A percentile compares a stretch with the other conserved stretches of the same genome.
phyloP scores from a whole-genome alignment of 2,797 vertebrate species.

The Poecilia wingei region DNA sequence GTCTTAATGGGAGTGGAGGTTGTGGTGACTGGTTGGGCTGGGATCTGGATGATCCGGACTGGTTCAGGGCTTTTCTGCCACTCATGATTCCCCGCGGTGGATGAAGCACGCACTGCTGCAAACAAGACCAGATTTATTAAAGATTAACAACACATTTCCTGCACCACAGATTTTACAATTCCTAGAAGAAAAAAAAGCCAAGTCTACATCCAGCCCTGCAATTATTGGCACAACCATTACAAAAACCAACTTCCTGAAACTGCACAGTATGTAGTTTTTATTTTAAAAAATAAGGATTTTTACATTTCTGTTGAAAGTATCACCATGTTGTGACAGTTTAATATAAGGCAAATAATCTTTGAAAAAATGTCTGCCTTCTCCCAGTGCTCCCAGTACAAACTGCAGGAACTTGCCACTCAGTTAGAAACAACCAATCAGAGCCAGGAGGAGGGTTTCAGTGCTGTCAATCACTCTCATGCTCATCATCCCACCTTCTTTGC shows the following conservation, averaged over 20 bases:
- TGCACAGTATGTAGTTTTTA: too few relatives aligned
- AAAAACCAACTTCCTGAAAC: background rate
- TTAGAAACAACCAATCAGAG: too few relatives aligned
- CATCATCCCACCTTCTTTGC: too few relatives aligned
- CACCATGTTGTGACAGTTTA: too few relatives aligned
- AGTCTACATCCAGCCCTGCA: background rate
- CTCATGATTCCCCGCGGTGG: background rate
- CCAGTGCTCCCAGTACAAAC: too few relatives aligned
- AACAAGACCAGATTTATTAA: background rate
- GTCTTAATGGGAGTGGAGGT: background rate
- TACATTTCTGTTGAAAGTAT: too few relatives aligned
- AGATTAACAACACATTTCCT: background rate
- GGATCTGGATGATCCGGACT: conserved; percentile 30
- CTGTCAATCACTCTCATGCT: too few relatives aligned
- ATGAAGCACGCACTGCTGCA: background rate
- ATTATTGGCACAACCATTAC: background rate
- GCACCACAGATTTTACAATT: background rate
- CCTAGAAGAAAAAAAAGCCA: background rate
- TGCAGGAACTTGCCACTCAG: too few relatives aligned
- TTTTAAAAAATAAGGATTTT: too few relatives aligned
- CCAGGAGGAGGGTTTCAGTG: too few relatives aligned
- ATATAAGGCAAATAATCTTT: too few relatives aligned
- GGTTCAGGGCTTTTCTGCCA: background rate
- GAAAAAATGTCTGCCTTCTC: too few relatives aligned
- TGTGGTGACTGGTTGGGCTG: conserved; percentile 4